Percentiles rank a stretch among this genome's conserved stretches.
These are phyloP conservation scores for Nowickia ferox DNA, from an alignment of 2,888 invertebrate genomes.

Conservation along the genomic window DNA sequence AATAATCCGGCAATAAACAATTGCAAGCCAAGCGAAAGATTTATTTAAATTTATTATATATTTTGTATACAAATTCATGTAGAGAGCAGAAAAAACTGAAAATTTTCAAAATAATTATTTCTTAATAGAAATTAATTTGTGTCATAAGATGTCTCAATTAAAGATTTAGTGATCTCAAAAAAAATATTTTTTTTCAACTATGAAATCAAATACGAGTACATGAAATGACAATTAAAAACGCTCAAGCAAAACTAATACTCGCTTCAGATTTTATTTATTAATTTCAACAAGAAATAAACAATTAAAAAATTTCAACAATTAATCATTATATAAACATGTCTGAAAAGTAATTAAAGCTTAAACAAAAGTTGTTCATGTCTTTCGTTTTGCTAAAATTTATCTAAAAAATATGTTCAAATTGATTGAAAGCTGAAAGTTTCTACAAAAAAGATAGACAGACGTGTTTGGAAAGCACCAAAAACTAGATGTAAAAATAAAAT, in stretches of 20 bases:
- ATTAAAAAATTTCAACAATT: conserved; percentile 39
- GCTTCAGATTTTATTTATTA: conserved; percentile 25
- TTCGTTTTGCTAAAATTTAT: not conserved
- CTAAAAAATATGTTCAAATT: not conserved
- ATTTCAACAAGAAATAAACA: conserved; percentile 1
- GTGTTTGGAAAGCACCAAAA: no score
- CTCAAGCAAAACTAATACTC: conserved; percentile 20
- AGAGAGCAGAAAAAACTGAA: not conserved
- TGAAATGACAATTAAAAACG: conserved; percentile 37
- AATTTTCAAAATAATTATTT: not conserved
- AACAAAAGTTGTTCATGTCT: not conserved
- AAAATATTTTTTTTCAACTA: conserved; percentile 1
- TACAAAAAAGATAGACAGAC: no score
- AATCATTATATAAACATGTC: conserved; percentile 14
- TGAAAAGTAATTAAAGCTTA: not conserved
- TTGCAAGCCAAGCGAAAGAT: not conserved
- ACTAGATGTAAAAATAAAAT: no score
- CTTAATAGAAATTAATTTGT: not conserved
- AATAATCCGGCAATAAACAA: not conserved
- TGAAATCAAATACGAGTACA: conserved; percentile 31
- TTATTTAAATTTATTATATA: not conserved
- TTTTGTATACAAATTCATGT: not conserved
- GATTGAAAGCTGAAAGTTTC: no score
- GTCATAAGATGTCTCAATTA: conserved; percentile 9
- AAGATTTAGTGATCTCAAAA: conserved; percentile 54